These are phyloP conservation scores for Thinocorus orbignyianus DNA, from an alignment of 2,113 vertebrate species.

Conservation along the genomic window DNA sequence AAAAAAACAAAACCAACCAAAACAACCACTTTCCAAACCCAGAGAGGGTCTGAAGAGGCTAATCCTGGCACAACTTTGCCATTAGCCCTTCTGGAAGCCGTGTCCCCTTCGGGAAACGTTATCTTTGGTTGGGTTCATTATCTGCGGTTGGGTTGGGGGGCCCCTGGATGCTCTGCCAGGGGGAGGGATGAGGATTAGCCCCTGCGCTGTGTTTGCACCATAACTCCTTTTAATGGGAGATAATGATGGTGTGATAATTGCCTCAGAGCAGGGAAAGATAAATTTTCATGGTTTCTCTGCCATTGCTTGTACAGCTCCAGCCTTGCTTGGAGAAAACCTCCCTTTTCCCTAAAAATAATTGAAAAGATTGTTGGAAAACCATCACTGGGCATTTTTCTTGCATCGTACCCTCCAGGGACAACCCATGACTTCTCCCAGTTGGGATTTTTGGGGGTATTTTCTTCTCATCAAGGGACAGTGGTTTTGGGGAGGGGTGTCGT, in stretches of 20 bases:
- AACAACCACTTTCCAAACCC: not conserved
- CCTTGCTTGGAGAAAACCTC: not conserved
- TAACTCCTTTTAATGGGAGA: not conserved
- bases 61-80: not conserved
- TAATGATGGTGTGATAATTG: not conserved
- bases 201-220: not conserved
- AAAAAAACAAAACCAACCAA: not conserved
- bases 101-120: not conserved
- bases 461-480: accelerated
- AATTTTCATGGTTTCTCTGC: not conserved
- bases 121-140: not conserved
- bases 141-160: not conserved
- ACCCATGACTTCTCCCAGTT: accelerated
- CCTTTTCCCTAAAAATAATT: not conserved
- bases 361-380: not conserved
- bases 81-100: not conserved
- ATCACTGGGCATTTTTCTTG: accelerated
- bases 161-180: not conserved
- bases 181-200: not conserved
- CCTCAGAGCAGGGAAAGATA: not conserved
- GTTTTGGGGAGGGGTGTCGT: not conserved
- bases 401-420: accelerated
- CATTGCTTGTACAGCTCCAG: not conserved
- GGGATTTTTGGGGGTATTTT: not conserved
- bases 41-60: conserved; percentile 14